A percentile compares a stretch with the other conserved stretches of the same genome.
Evolutionary conservation across 92 coral and sea anemone species (phyloP).

Genomic region (Galaxea fascicularis): DNA sequence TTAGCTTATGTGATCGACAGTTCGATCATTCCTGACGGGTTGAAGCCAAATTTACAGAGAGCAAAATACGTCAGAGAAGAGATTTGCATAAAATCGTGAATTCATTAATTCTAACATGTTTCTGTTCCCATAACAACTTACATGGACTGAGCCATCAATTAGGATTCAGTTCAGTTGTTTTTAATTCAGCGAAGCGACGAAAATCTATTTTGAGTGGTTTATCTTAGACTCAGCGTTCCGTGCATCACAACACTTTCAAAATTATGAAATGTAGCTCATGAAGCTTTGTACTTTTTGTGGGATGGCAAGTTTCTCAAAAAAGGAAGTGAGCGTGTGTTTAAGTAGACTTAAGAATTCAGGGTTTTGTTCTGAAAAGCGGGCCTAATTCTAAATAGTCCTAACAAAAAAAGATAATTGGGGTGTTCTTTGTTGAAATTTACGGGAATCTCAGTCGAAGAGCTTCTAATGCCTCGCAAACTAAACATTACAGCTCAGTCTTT

Average conservation of each 20-base stretch:
- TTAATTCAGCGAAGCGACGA: background rate
- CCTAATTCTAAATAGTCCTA: too few species aligned
- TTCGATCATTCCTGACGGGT: background rate
- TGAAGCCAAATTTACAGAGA: too few species aligned
- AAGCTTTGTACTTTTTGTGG: too few species aligned
- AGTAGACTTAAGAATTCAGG: too few species aligned
- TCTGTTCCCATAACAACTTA: slow-evolving; percentile 50
- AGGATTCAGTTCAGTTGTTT: background rate
- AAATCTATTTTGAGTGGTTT: background rate
- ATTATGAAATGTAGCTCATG: background rate
- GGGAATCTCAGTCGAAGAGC: too few species aligned
- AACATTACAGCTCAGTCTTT: too few species aligned
- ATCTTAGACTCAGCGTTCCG: background rate
- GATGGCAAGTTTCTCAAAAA: too few species aligned
- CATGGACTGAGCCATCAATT: background rate
- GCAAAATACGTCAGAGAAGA: slow-evolving; percentile 28
- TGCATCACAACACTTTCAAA: background rate
- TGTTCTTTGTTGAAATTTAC: too few species aligned
- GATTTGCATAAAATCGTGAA: slow-evolving; percentile 27
- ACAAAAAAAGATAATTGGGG: too few species aligned
- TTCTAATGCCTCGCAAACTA: too few species aligned
- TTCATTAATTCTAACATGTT: background rate
- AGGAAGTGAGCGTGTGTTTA: too few species aligned
- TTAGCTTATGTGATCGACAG: background rate
- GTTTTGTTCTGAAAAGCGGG: too few species aligned